Percentiles rank a stretch among this genome's conserved stretches.
These are phyloP conservation scores for Plectrocnemia conspersa DNA, from an alignment of 1,140 invertebrate species.

Conservation along the genomic window DNA sequence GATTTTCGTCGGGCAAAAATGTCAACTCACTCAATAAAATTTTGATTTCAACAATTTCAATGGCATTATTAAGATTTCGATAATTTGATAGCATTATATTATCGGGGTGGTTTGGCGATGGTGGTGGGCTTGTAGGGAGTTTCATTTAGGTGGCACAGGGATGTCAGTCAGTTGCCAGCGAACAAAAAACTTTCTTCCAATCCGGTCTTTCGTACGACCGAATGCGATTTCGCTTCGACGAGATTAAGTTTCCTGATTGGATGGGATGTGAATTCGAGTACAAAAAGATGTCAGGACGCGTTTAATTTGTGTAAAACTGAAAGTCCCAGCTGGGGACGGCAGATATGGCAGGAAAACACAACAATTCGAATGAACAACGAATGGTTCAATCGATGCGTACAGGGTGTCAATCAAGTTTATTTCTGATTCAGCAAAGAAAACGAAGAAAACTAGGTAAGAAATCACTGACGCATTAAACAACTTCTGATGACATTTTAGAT, in stretches of 20 bases:
- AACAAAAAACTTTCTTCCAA: constrained; percentile 19
- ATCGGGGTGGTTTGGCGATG: not conserved
- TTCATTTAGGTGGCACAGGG: not conserved
- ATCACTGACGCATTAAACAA: too few relatives aligned
- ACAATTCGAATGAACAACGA: too few relatives aligned
- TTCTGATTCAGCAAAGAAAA: too few relatives aligned
- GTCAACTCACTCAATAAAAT: too few relatives aligned
- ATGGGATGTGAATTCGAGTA: constrained; percentile 20
- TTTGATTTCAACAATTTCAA: not conserved
- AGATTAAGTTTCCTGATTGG: constrained; percentile 26
- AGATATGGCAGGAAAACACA: not conserved
- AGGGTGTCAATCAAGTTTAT: too few relatives aligned
- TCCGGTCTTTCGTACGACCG: constrained; percentile 9
- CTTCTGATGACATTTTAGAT: too few relatives aligned
- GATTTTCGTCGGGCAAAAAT: too few relatives aligned
- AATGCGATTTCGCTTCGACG: constrained; percentile 17
- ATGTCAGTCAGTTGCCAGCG: constrained; percentile 10
- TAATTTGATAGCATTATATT: constrained; percentile 5
- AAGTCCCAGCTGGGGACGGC: constrained; percentile 2
- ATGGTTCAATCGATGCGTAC: too few relatives aligned
- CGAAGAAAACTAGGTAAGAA: too few relatives aligned
- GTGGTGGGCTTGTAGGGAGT: not conserved
- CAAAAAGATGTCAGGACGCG: constrained; percentile 17
- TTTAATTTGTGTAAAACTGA: constrained; percentile 22
- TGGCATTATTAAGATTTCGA: constrained; percentile 4